Percentiles rank a stretch among this genome's conserved stretches.
These are phyloP conservation scores for Leucosticte australis DNA, from an alignment of 2,113 vertebrate genomes.

Conservation along the genomic window DNA sequence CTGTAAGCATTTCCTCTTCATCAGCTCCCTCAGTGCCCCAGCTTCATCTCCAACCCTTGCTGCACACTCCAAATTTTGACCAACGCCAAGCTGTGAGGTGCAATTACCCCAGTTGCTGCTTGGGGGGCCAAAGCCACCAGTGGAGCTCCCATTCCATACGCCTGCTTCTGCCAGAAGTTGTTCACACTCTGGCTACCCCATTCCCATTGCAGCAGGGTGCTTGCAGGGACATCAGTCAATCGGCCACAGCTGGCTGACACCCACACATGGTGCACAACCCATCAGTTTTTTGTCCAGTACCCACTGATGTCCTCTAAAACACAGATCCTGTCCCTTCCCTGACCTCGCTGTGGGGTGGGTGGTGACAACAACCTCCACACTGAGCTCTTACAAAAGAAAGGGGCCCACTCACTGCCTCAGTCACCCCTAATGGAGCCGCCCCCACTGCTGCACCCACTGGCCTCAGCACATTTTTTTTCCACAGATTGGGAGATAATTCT, in stretches of 20 bases:
- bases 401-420: background rate
- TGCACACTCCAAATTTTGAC: fast-evolving
- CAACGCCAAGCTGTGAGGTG: background rate
- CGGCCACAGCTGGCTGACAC: background rate
- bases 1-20: background rate
- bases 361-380: background rate
- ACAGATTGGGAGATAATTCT: background rate
- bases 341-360: background rate
- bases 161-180: background rate
- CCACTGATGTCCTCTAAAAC: background rate
- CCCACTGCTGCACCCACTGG: background rate
- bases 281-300: background rate
- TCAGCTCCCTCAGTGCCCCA: background rate
- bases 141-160: background rate
- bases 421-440: background rate
- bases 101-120: background rate
- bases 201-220: background rate
- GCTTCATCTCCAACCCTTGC: background rate
- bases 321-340: background rate
- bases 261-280: background rate
- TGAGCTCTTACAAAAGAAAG: background rate
- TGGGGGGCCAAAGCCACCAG: fast-evolving
- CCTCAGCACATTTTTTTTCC: background rate
- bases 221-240: fast-evolving
- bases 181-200: fast-evolving